phyloP scores from a whole-genome alignment of 1,140 invertebrate genomes.

The Lordiphosa stackelbergi region DNA sequence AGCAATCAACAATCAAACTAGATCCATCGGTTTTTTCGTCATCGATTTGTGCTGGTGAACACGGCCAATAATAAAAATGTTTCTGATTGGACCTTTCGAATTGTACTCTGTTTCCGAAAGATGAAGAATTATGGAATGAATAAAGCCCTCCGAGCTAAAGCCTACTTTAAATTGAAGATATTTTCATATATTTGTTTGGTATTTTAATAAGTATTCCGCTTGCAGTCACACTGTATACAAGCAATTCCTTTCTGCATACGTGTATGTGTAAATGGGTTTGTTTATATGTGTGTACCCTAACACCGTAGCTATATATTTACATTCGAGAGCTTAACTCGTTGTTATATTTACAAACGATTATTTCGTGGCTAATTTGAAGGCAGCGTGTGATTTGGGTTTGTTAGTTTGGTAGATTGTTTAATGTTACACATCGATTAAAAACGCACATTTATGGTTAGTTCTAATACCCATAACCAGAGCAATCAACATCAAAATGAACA shows the following conservation, averaged over 20 bases:
- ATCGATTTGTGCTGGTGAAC: too few relatives aligned
- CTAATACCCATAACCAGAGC: constrained; percentile 30
- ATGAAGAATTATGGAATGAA: too few relatives aligned
- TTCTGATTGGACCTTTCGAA: too few relatives aligned
- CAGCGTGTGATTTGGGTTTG: constrained; percentile 18
- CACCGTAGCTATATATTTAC: constrained; percentile 26
- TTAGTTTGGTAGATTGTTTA: constrained; percentile 34
- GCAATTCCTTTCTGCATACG: constrained; percentile 26
- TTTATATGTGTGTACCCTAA: constrained; percentile 20
- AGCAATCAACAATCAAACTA: too few relatives aligned
- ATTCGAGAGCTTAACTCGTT: constrained; percentile 16
- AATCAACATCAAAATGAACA: constrained; percentile 51
- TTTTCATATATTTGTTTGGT: too few relatives aligned
- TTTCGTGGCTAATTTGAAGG: constrained; percentile 29
- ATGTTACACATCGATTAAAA: constrained; percentile 55
- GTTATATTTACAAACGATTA: constrained; percentile 42
- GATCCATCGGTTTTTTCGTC: too few relatives aligned
- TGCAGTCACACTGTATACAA: constrained; percentile 56
- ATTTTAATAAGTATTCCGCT: constrained; percentile 1
- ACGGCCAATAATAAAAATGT: too few relatives aligned
- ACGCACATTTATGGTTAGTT: constrained; percentile 51
- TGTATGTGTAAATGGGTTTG: neutral
- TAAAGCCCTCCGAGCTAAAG: too few relatives aligned
- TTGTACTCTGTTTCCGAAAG: too few relatives aligned
- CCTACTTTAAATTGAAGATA: too few relatives aligned